Conservation (phyloP, 2,888 invertebrate species). For the Rutpela maculata region DNA sequence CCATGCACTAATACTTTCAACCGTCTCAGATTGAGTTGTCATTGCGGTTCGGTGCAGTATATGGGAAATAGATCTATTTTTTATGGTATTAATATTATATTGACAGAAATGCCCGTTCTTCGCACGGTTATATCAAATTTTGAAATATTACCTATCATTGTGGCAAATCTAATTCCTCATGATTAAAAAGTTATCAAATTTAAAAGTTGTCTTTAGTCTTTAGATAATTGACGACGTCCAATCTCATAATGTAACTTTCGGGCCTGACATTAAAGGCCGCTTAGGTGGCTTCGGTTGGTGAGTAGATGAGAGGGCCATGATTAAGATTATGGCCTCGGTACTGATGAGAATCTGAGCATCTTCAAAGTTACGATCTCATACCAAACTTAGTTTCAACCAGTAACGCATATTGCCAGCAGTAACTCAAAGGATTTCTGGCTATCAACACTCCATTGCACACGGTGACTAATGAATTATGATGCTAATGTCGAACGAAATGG, state of each 20-base stretch:
- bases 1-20: no score
- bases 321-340: constrained; percentile 55
- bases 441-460: constrained; percentile 29
- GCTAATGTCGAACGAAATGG: not conserved
- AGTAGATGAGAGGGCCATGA: constrained; percentile 55
- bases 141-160: no score
- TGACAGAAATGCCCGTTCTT: no score
- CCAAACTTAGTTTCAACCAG: constrained; percentile 19
- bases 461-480: constrained; percentile 22
- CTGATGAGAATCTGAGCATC: constrained; percentile 46
- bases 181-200: no score
- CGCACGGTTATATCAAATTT: no score
- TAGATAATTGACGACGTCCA: no score
- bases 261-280: constrained; percentile 14
- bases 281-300: not conserved
- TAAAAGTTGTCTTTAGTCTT: no score
- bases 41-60: no score
- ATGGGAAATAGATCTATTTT: no score
- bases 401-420: constrained; percentile 26
- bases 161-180: no score
- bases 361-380: constrained; percentile 38
- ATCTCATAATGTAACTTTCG: not conserved
- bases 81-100: no score
- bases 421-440: constrained; percentile 23
- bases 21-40: no score